Evolutionary conservation across 2,113 vertebrate species (phyloP), one percentile per base, ranked within the genome.

Genomic region (Empidonax alnorum): DNA sequence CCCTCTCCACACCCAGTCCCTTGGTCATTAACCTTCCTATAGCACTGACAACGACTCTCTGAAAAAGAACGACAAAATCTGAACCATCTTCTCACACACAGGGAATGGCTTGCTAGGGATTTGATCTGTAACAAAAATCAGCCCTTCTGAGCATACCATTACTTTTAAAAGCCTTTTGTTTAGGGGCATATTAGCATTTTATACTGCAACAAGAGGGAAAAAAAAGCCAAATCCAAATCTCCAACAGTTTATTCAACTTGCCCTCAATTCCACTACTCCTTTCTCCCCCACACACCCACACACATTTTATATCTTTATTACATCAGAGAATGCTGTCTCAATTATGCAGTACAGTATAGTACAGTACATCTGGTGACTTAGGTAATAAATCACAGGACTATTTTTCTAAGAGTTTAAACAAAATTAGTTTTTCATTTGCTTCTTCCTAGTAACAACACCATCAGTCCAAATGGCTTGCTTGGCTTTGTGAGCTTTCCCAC

Each of bases 1-100:
- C 92, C 90, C 55, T 95, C 74, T 97, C 95, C 97, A 96, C 95
- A 97, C 96, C 96, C 97, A 97, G 52, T 97, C 97, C 94, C 91
- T 63, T 92, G 97, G 92, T 97, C 96, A 80, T 92, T 84, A 96
- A 96, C 96, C 93, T 97, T 92, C 90, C 94, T 90, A 18, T 41
- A 75, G 59, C 0, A 9, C 90, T 96, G 93, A 97, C 94, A 50
- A 95, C 2, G 9, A 59, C 89, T 95, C 71, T 68, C 91, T 94
- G 91, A 96, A 96, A 94, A 96, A 82, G 76, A 86, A 96, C 87
- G 89, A 97, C 95, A 97, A 97, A 95, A 95, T 87, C 47, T 22
- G 73, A 97, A 94, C 67, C 61, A 82, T 86, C 82, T 96, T 97
- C 94, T 78, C 82, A 81, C 39, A 37, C 12, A 67, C 20, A 89